These are phyloP conservation scores for Prunella himalayana DNA, from an alignment of 2,113 vertebrate species.

Conservation along the genomic window DNA sequence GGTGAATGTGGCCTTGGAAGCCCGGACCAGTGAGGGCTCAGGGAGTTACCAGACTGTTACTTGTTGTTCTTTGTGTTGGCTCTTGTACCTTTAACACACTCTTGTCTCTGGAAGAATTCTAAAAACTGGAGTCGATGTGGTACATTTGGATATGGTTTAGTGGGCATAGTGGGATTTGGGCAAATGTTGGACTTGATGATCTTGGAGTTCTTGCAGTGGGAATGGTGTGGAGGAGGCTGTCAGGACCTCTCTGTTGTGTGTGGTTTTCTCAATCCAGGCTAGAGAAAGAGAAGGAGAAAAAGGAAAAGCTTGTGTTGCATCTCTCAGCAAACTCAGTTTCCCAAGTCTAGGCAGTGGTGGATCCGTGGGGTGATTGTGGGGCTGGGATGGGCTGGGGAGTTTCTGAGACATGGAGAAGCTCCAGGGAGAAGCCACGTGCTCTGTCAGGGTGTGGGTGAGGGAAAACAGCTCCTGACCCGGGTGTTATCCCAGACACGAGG, in stretches of 20 bases:
- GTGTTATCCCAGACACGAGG: not conserved
- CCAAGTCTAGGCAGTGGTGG: not conserved
- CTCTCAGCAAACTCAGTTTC: accelerated
- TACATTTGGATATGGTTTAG: not conserved
- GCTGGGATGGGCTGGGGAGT: accelerated
- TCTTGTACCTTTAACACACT: not conserved
- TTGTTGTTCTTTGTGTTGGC: not conserved
- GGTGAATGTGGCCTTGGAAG: not conserved
- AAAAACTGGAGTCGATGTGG: not conserved
- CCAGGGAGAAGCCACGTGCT: not conserved
- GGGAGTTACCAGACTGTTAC: too few species aligned
- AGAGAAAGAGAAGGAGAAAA: not conserved
- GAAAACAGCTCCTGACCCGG: not conserved
- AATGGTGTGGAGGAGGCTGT: not conserved
- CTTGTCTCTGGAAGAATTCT: not conserved
- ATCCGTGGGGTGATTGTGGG: not conserved
- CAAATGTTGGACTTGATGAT: not conserved
- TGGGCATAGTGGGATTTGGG: not conserved
- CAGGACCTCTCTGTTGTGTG: not conserved
- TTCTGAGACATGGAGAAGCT: not conserved
- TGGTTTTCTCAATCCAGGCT: accelerated
- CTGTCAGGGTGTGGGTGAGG: not conserved
- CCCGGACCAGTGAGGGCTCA: accelerated
- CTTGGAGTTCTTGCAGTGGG: not conserved
- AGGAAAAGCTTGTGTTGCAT: not conserved